Conservation (phyloP, 2,888 invertebrate genomes). For the Andrena dorsata region DNA sequence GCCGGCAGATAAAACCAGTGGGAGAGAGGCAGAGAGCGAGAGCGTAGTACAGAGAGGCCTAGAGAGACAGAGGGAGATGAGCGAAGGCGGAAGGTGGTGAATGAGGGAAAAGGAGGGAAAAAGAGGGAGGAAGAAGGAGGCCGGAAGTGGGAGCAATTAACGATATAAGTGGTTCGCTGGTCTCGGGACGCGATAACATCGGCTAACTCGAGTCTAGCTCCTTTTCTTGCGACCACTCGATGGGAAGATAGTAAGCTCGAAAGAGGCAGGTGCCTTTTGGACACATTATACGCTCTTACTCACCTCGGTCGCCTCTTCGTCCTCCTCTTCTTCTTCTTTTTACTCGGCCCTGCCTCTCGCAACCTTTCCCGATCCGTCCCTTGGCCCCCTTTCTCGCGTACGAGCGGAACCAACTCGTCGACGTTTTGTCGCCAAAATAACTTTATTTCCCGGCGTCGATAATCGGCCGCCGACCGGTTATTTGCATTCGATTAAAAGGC, state of each 20-base stretch:
- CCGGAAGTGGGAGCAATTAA: slow-evolving; percentile 85
- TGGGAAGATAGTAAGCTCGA: slow-evolving; percentile 79
- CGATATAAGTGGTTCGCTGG: slow-evolving; percentile 85
- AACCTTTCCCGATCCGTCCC: slow-evolving; percentile 4
- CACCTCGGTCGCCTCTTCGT: slow-evolving; percentile 64
- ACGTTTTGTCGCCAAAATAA: slow-evolving; percentile 60
- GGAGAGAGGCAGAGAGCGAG: background rate
- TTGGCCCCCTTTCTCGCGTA: slow-evolving; percentile 4
- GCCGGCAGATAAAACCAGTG: slow-evolving; percentile 29
- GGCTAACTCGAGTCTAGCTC: slow-evolving; percentile 78
- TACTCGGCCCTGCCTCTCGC: slow-evolving; percentile 14
- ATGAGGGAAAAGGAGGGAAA: slow-evolving; percentile 21
- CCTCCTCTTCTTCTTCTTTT: slow-evolving; percentile 10
- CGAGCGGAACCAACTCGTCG: slow-evolving; percentile 23
- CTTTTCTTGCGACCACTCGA: slow-evolving; percentile 79
- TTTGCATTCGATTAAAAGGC: slow-evolving; percentile 71
- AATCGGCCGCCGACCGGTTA: slow-evolving; percentile 44
- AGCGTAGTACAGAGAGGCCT: background rate
- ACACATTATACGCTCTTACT: slow-evolving; percentile 83
- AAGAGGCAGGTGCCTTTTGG: slow-evolving; percentile 83
- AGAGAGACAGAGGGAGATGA: slow-evolving; percentile 13
- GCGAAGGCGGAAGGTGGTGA: slow-evolving; percentile 9
- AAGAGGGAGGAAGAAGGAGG: slow-evolving; percentile 43
- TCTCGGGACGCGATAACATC: slow-evolving; percentile 82
- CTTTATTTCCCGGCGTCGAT: slow-evolving; percentile 61